Evolutionary conservation across 2,113 vertebrate species (phyloP), one percentile per base, ranked within the genome.

Genomic region (Grus americana): DNA sequence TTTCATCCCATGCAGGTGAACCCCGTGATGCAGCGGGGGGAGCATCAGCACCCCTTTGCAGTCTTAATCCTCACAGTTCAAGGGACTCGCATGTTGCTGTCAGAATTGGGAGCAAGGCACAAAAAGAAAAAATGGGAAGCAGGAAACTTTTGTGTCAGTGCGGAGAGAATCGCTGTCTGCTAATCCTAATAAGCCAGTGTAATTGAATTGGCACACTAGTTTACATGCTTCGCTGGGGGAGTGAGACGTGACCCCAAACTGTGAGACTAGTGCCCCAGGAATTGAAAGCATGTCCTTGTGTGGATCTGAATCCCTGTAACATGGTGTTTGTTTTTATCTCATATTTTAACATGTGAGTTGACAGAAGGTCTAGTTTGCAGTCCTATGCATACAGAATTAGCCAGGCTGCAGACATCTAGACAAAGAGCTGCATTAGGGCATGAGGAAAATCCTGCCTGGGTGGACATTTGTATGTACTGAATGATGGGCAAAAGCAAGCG

Each of bases 11-110:
- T 46, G 40, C 55, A 78, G 42, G 32, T 84, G 40, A 93, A 65
- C 7, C 22, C 50, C 1, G 0, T 23, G 50, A 18, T 36, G 22
- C 42, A 68, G 27, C 1, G 0, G 50, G 38, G 38, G 13, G n/a
- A 91, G 15, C 50, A n/a, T 54, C 36, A 62, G 17, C 32, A 46
- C 4, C 7, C 34, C 14, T 85, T 72, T 42, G 44, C 18, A 6
- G 22, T 71, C 40, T 67, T 44, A 26, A 49, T 34, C 30, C 22
- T 63, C 22, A 8, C 11, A 21, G 44, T 47, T 93, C 47, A 70
- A 46, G 55, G 38, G 12, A n/a, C 34, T 74, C 44, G 13, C 0
- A 0, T 1, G 2, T 58, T 79, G 54, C 10, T 0, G 0, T 49
- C 49, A 57, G 58, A 82, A 65, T 49, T 46, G 30, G 58, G 19